Evolutionary conservation across 2,113 vertebrate genomes (phyloP), one percentile per base, ranked within the genome.

Genomic region (Poeciliopsis prolifica): DNA sequence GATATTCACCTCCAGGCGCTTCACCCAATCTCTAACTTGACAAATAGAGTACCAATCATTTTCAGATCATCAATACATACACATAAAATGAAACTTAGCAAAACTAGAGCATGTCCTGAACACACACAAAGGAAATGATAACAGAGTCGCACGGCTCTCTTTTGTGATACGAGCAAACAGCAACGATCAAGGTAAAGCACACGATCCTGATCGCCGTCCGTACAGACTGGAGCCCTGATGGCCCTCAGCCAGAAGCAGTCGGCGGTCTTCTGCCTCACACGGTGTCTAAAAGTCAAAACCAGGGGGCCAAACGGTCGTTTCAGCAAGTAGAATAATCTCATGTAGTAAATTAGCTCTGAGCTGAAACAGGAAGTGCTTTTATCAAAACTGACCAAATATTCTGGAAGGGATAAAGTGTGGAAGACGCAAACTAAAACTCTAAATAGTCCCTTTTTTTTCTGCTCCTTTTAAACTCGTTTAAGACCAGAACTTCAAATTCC

Each of bases 361-460:
- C 67, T 30, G 62, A 83, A 79, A 66, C 64, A 75, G 73, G 35
- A 68, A 85, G 73, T 78, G 51, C 68, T 64, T 80, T 73, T 19
- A 63, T 79, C 69, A 75, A 62, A 69, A 69, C 64, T 64, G 35
- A 81, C 30, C 58, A 80, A 87, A 79, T 75, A 42, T 54, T 72
- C 40, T 82, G 71, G 68, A 84, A 75, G 73, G 83, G 72, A 68
- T 68, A 77, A 37, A 70, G 22, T 69, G 68, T 77, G 82, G 88
- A 87, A 85, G 75, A 85, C 76, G 19, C 75, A 37, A 79, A 87
- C 40, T 61, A 60, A 80, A 87, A 78, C 67, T 75, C 83, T 61
- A 35, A 62, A 74, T 75, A 64, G 70, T 81, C 78, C 75, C 79
- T 58, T 60, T 54, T 37, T 11, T 11, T 11, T 66, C 75, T 67